A percentile compares a stretch with the other conserved stretches of the same genome.
Evolutionary conservation across 2,888 invertebrate species (phyloP).

Genomic region (Hypolimnas misippus): DNA sequence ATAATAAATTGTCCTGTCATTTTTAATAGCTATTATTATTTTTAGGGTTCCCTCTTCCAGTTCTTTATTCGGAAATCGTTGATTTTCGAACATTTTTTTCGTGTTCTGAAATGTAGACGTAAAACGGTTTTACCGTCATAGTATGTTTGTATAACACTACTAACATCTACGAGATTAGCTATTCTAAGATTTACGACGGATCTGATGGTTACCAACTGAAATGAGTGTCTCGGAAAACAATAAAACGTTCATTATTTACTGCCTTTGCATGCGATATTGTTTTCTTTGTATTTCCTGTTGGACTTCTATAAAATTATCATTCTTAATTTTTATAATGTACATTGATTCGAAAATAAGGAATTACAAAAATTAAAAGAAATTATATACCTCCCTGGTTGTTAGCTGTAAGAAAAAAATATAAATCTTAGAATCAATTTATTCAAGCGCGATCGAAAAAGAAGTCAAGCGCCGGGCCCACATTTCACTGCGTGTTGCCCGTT

Average conservation of each 20-base stretch:
- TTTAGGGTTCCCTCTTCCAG: conserved; percentile 14
- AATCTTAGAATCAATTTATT: conserved; percentile 82
- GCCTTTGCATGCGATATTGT: conserved; percentile 57
- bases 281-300: conserved; percentile 74
- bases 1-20: conserved; percentile 43
- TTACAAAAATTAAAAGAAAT: conserved; percentile 24
- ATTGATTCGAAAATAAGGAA: not conserved
- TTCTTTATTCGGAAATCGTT: not conserved
- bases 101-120: conserved; percentile 22
- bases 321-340: not conserved
- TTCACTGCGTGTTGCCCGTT: conserved; percentile 79
- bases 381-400: conserved; percentile 51
- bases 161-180: conserved; percentile 59
- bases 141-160: conserved; percentile 54
- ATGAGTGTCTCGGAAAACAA: conserved; percentile 62
- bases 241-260: conserved; percentile 70
- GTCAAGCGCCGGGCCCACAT: conserved; percentile 74
- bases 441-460: conserved; percentile 79
- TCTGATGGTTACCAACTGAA: conserved; percentile 67
- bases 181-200: conserved; percentile 73
- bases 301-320: not conserved
- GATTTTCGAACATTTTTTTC: not conserved
- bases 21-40: conserved; percentile 42
- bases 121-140: conserved; percentile 17
- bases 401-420: conserved; percentile 70